Evolutionary conservation across 1,140 invertebrate species (phyloP).

Genomic region (Calliopsis andreniformis): DNA sequence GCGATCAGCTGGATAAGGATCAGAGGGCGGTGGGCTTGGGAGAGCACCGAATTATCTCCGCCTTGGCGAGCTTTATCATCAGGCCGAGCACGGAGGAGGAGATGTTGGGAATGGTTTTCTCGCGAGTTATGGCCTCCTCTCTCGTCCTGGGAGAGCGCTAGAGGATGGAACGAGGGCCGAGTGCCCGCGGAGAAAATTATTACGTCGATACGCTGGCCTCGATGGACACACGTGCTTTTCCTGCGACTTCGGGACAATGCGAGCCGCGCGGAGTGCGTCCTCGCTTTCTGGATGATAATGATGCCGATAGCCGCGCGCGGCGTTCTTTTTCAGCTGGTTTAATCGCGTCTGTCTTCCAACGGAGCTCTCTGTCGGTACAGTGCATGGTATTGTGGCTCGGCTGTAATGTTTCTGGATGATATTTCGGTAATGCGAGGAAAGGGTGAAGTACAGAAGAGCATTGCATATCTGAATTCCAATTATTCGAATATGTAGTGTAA

Average conservation of each 20-base stretch:
- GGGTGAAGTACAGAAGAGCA: no score
- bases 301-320: no score
- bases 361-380: no score
- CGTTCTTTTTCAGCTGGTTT: no score
- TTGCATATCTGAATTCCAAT: no score
- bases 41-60: slow-evolving; percentile 34
- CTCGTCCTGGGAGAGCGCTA: background rate
- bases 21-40: slow-evolving; percentile 21
- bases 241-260: background rate
- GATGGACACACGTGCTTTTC: background rate
- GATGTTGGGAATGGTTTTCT: slow-evolving; percentile 22
- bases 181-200: slow-evolving; percentile 11
- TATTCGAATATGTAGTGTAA: no score
- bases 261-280: no score
- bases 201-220: background rate
- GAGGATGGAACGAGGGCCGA: background rate
- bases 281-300: no score
- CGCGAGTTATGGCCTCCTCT: slow-evolving; percentile 24
- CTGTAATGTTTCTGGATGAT: no score
- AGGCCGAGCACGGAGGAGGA: background rate
- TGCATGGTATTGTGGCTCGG: no score
- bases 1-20: slow-evolving; percentile 36
- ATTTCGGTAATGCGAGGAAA: no score
- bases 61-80: slow-evolving; percentile 28
- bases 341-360: no score